Evolutionary conservation across 2,888 invertebrate genomes (phyloP), one percentile per base, ranked within the genome.

Genomic region (Pinctada fucata): DNA sequence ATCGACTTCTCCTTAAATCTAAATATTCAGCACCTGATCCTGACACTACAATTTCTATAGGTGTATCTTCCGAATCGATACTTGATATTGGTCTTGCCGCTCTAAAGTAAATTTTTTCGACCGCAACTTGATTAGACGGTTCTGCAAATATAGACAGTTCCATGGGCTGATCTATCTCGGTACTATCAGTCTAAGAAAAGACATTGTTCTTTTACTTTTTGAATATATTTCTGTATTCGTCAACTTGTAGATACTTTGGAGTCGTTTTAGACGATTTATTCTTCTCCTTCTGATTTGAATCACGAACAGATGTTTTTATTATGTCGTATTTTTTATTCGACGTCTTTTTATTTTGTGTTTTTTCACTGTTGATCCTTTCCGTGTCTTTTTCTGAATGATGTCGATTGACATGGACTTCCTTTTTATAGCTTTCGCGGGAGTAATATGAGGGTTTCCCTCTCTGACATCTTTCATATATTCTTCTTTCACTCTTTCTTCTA

Each of bases 91-190:
- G 78, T 52, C 78, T 72, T 48, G 66, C 68, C 66, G 72, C 73
- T 10, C 72, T 73, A 72, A 72, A 72, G 50, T 47, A 72, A 16
- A 77, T 49, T 73, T 78, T 78, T 68, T 78, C 71, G 47, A 75
- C 58, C 52, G 75, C 75, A 31, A 75, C 75, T 49, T 69, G 69
- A 69, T 69, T 69, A 69, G n/a, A n/a, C n/a, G n/a, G n/a, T n/a
- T n/a, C n/a, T n/a, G n/a, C n/a, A n/a, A n/a, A n/a, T n/a, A n/a
- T n/a, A n/a, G n/a, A n/a, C n/a, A n/a, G n/a, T n/a, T n/a, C n/a
- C n/a, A n/a, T n/a, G n/a, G n/a, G n/a, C 48, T 75, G 75, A 5
- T 49, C 68, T 6, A 68, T 75, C 8, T 75, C 68, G 31, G 51
- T 75, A 58, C 58, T 58, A n/a, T 75, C 45, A 10, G 31, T 51